A percentile compares a stretch with the other conserved stretches of the same genome.
Conservation (phyloP, 1,140 invertebrate genomes). For the Sminthurinus signatus region DNA sequence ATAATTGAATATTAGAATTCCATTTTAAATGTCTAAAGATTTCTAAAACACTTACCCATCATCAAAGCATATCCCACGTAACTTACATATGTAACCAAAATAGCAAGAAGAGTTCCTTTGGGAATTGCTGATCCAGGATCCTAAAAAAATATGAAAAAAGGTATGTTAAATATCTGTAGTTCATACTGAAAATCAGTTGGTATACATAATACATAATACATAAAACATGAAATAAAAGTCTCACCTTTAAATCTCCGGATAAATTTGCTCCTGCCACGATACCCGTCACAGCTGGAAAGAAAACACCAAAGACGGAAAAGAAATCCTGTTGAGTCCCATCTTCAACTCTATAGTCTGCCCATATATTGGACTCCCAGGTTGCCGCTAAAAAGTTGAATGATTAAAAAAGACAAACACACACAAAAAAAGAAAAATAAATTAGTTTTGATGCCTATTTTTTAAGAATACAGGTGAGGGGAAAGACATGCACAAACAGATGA, state of each 20-base stretch:
- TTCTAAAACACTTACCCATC: too few species aligned
- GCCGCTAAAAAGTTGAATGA: conserved; percentile 36
- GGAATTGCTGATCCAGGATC: conserved; percentile 51
- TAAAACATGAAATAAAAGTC: too few species aligned
- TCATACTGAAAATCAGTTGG: too few species aligned
- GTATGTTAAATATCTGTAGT: too few species aligned
- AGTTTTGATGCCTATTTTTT: too few species aligned
- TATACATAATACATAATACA: too few species aligned
- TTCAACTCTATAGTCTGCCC: conserved; percentile 42
- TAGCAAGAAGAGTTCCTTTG: conserved; percentile 55
- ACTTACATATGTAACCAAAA: conserved; percentile 51
- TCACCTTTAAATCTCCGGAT: conserved; percentile 55
- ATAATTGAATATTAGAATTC: too few species aligned
- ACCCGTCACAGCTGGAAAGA: conserved; percentile 47
- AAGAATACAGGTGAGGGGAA: too few species aligned
- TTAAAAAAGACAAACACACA: not conserved
- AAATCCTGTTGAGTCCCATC: conserved; percentile 43
- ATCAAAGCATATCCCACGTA: conserved; percentile 52
- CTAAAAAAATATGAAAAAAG: too few species aligned
- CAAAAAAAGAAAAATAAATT: not conserved
- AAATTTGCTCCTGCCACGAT: conserved; percentile 58
- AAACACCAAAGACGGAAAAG: conserved; percentile 45
- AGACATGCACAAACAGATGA: too few species aligned
- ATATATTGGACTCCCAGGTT: conserved; percentile 43
- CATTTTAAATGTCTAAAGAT: too few species aligned